Conservation (phyloP, 2,888 invertebrate genomes). For the Margaritifera margaritifera region DNA sequence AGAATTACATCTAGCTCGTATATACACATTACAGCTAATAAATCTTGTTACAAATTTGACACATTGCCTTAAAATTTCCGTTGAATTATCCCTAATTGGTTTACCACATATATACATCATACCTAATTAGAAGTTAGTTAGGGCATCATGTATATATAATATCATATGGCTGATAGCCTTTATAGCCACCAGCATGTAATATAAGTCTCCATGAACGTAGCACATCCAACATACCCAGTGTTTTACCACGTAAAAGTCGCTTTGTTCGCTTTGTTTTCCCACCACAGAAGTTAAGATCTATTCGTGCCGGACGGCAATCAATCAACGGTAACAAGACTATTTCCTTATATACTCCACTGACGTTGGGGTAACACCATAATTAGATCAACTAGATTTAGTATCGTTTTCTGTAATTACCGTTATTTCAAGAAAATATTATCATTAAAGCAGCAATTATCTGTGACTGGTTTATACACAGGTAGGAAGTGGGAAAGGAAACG, state of each 20-base stretch:
- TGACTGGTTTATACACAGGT: constrained; percentile 6
- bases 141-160: constrained; percentile 45
- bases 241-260: no score
- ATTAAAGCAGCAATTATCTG: constrained; percentile 20
- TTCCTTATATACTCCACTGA: constrained; percentile 25
- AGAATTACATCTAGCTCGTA: no score
- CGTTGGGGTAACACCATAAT: constrained; percentile 41
- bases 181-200: no score
- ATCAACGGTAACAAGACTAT: constrained; percentile 34
- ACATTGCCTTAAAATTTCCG: no score
- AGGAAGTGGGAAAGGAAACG: no score
- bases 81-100: no score
- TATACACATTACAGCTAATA: not conserved
- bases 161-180: constrained; percentile 14
- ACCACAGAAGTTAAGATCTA: constrained; percentile 11
- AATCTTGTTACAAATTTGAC: no score
- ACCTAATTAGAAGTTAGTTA: constrained; percentile 48
- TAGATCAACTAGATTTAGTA: constrained; percentile 29
- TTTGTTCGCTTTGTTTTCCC: no score
- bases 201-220: no score
- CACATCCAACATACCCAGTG: no score
- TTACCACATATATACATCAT: constrained; percentile 23
- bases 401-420: constrained; percentile 33
- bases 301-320: constrained; percentile 31
- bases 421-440: constrained; percentile 34